phyloP scores from a whole-genome alignment of 2,888 invertebrate genomes.

The Drymonia ruficornis region DNA sequence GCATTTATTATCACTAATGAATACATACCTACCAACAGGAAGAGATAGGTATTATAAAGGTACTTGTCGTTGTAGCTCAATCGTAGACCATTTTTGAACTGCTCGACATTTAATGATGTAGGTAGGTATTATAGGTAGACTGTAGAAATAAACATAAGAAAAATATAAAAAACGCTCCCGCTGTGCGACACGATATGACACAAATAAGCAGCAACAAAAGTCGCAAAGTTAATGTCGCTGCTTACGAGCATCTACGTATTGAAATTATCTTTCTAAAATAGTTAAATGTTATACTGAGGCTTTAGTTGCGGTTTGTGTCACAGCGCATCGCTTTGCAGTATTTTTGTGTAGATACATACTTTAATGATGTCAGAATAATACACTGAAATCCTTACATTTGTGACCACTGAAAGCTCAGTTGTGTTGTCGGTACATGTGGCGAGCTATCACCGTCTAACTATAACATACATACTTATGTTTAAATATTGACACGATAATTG shows the following conservation, averaged over 20 bases:
- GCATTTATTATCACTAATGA: no score
- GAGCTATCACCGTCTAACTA: slow-evolving; percentile 66
- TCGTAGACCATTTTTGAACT: no score
- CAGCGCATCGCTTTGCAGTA: slow-evolving; percentile 41
- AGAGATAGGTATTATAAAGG: no score
- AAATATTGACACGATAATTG: slow-evolving; percentile 78
- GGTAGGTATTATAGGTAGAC: no score
- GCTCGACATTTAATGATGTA: no score
- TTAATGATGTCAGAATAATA: slow-evolving; percentile 78
- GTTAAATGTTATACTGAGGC: background rate
- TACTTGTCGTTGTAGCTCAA: no score
- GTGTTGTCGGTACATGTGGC: slow-evolving; percentile 66
- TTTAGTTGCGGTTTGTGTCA: slow-evolving; percentile 11
- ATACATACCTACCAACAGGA: no score
- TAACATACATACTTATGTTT: slow-evolving; percentile 59
- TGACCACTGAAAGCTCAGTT: slow-evolving; percentile 72
- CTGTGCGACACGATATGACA: background rate
- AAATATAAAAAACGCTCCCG: background rate
- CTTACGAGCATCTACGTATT: no score
- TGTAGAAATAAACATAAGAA: no score
- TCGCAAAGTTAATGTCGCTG: no score
- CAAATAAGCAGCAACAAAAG: background rate
- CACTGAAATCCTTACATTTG: slow-evolving; percentile 70
- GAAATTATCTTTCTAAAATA: background rate
- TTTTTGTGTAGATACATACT: slow-evolving; percentile 64